Evolutionary conservation across 2,797 vertebrate species (phyloP).

Genomic region (Antrozous pallidus): DNA sequence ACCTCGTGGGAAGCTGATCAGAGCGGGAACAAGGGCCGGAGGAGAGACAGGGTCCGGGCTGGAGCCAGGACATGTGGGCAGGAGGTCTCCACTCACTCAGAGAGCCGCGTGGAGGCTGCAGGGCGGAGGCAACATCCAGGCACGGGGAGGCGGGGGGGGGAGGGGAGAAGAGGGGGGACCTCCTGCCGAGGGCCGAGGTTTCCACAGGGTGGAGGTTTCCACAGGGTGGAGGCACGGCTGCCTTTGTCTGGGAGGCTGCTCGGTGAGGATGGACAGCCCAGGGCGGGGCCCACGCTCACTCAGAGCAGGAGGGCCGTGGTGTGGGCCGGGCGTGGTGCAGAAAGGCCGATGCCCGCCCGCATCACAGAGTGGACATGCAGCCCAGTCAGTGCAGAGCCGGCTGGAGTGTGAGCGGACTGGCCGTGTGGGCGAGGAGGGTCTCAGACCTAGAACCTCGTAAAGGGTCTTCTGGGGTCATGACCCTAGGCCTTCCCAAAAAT

Average conservation of each 20-base stretch:
- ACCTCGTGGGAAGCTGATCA: background rate
- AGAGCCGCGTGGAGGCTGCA: background rate
- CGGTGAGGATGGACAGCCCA: background rate
- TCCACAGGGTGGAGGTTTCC: background rate
- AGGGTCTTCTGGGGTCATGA: background rate
- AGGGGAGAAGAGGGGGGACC: too few relatives aligned
- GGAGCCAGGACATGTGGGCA: too few relatives aligned
- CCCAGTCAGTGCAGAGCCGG: too few relatives aligned
- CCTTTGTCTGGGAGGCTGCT: background rate
- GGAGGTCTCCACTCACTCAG: background rate
- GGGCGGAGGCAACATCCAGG: too few relatives aligned
- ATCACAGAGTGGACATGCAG: background rate
- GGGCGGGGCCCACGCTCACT: background rate
- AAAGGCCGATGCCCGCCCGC: background rate
- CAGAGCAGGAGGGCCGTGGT: background rate
- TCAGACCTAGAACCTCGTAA: fast-evolving
- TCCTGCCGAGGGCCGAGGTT: background rate
- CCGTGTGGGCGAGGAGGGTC: too few relatives aligned
- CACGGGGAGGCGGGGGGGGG: too few relatives aligned
- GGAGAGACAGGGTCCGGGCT: background rate
- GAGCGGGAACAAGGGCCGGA: background rate
- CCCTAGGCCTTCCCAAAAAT: background rate
- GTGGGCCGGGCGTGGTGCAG: background rate
- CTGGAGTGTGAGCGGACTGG: background rate
- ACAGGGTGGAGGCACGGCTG: background rate